Conservation (phyloP, 2,888 invertebrate species). For the Frankliniella fusca region DNA sequence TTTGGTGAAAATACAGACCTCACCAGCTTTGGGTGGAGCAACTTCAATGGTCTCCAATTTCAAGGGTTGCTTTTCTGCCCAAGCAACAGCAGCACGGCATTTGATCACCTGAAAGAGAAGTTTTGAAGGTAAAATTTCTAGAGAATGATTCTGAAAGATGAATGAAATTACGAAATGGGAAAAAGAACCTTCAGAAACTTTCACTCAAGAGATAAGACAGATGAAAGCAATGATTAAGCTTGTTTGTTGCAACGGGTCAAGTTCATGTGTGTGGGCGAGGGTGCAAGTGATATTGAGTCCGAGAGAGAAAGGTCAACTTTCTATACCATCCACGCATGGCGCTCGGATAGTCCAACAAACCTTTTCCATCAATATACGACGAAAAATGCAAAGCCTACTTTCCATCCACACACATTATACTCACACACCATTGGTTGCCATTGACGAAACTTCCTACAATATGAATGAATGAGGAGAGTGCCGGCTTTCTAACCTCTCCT, state of each 20-base stretch:
- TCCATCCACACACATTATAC: neutral
- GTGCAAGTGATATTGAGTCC: neutral
- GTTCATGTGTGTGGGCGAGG: neutral
- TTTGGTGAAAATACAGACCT: too few relatives aligned
- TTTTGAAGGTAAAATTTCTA: neutral
- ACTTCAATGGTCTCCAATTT: constrained; percentile 89
- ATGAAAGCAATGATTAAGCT: neutral
- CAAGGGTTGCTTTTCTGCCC: constrained; percentile 87
- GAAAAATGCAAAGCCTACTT: neutral
- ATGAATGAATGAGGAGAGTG: too few relatives aligned
- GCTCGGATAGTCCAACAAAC: too few relatives aligned
- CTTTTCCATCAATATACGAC: neutral
- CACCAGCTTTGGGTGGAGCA: constrained; percentile 86
- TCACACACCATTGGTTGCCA: neutral
- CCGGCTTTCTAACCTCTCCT: neutral
- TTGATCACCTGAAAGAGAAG: constrained; percentile 63
- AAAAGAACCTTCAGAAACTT: neutral
- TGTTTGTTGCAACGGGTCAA: neutral
- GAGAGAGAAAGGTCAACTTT: too few relatives aligned
- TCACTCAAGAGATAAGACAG: neutral
- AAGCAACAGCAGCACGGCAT: constrained; percentile 94
- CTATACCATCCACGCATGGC: too few relatives aligned
- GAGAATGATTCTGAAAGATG: neutral
- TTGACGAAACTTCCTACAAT: neutral
- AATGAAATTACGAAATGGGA: neutral